Evolutionary conservation across 2,888 invertebrate species (phyloP).

Genomic region (Mesorhabditis spiculigera): DNA sequence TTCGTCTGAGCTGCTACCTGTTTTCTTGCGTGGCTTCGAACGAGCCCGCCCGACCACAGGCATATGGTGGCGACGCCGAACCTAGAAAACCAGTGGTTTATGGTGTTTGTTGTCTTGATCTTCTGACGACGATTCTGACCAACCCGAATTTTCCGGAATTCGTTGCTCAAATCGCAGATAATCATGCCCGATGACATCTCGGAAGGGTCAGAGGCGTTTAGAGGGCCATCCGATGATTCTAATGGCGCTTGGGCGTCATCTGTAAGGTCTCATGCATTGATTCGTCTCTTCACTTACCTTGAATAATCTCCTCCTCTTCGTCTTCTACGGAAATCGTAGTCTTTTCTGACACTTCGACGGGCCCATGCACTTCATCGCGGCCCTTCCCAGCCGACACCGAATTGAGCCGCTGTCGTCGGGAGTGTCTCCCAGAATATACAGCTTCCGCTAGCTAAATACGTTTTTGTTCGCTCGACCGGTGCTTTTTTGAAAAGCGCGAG

Average conservation of each 20-base stretch:
- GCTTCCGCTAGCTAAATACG: conserved; percentile 2
- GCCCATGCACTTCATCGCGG: not conserved
- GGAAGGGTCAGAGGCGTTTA: not conserved
- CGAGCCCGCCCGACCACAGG: not conserved
- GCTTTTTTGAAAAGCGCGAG: not conserved
- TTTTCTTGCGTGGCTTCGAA: not conserved
- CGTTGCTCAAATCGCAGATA: conserved; percentile 6
- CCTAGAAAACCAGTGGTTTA: not conserved
- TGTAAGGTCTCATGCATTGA: not conserved
- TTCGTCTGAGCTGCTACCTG: not conserved
- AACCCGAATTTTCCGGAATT: not conserved
- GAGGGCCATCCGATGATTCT: not conserved
- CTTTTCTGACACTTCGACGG: not conserved
- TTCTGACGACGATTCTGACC: not conserved
- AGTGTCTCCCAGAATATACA: conserved; percentile 1
- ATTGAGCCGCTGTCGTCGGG: not conserved
- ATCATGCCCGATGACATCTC: not conserved
- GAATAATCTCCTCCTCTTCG: not conserved
- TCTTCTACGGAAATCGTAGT: not conserved
- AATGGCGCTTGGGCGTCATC: not conserved
- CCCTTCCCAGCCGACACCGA: not conserved
- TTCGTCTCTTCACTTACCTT: not conserved
- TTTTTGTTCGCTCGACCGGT: not conserved
- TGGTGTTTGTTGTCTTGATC: not conserved
- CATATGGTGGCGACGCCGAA: not conserved